Base-by-base conservation (phyloP, 2,888 invertebrate genomes). In the Coenonympha arcania region DNA sequence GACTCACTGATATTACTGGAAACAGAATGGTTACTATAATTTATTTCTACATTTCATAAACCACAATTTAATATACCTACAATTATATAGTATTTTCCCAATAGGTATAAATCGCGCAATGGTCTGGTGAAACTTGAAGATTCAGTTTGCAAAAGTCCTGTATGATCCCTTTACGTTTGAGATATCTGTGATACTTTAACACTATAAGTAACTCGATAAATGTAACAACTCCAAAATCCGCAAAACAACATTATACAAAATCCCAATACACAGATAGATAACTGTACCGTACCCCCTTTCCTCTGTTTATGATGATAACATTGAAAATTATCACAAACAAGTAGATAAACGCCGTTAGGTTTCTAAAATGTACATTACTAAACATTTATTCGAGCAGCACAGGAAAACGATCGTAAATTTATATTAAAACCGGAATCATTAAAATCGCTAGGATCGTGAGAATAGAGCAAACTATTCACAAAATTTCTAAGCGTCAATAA, bases 361-460 rank as follows among this genome's bases (percentile, higher is more conserved):
- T 9, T 22, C 45, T 42, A 26, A 52, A 52, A 39, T 28, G 45
- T 53, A 33, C 37, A 45, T 37, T 37, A 48, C 22, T 48, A 50
- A 34, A 50, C 37, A 52, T 52, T 43, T 50, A 55, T 55, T 30
- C 44, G 40, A 33, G 36, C 28, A 42, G 41, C 45, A 50, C 45
- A 39, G 50, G 52, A 57, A 52, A 52, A 22, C 46, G 49, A 49
- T 50, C 37, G 40, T 50, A 54, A 52, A 52, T 42, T 50, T 15
- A 33, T 30, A 54, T 42, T 30, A 36, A 50, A 51, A 54, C 51
- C 51, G 48, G 49, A 46, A 50, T 48, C 45, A 55, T 55, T 51
- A 52, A 52, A 52, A 37, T 48, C 33, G n/a, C 36, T 47, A 49
- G 36, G 47, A 56, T 47, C 61, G 61, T 64, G 62, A 59, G 63